phyloP scores from a whole-genome alignment of 2,113 vertebrate genomes.

The Heliornis fulica region DNA sequence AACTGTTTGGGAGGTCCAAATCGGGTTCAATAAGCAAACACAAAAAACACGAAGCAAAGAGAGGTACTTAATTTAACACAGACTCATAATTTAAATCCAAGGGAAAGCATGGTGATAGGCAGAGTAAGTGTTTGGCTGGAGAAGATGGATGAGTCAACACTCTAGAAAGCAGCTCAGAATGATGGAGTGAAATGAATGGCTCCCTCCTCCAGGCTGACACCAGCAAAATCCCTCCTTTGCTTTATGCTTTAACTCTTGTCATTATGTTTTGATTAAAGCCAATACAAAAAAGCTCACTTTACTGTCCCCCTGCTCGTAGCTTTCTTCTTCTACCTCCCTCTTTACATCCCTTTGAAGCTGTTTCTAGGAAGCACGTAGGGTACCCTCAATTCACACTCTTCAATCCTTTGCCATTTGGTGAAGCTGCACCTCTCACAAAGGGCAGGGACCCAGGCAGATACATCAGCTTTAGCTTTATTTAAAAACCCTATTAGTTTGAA shows the following conservation, averaged over 20 bases:
- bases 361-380: background rate
- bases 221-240: constrained; percentile 26
- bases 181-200: constrained; percentile 34
- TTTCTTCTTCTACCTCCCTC: background rate
- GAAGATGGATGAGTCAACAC: constrained; percentile 8
- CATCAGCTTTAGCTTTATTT: background rate
- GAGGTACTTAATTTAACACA: background rate
- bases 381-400: background rate
- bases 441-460: background rate
- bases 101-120: background rate
- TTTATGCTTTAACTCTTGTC: background rate
- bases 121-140: constrained; percentile 18
- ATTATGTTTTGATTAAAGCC: constrained; percentile 36
- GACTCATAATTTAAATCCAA: background rate
- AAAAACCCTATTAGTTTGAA: constrained; percentile 15
- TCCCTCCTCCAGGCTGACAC: constrained; percentile 43
- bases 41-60: background rate
- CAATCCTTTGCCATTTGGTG: background rate
- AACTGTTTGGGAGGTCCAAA: background rate
- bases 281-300: background rate
- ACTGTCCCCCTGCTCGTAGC: background rate
- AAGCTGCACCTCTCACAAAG: background rate
- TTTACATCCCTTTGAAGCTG: background rate
- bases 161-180: constrained; percentile 27
- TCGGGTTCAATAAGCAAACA: background rate